Evolutionary conservation across 1,140 invertebrate species (phyloP), one percentile per base, ranked within the genome.

Genomic region (Rhyacophila brunnea): DNA sequence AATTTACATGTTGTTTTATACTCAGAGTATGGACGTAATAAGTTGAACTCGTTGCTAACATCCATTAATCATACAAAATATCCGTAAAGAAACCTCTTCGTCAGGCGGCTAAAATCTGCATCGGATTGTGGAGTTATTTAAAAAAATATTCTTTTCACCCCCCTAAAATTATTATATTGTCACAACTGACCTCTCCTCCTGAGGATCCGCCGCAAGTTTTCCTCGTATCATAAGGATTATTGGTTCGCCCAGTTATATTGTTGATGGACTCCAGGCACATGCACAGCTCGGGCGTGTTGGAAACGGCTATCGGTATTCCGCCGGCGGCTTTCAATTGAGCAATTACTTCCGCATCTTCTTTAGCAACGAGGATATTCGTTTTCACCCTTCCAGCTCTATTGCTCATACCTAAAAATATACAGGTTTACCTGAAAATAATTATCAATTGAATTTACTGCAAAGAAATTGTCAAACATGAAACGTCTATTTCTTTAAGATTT

Each of bases 201-300:
- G 87, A 89, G 7, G 88, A 90, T n/a, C 91, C 91, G 0, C 90
- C 91, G 13, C 81, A 72, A 1, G 86, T 91, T 64, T 86, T 78
- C 20, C 83, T 83, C 34, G 83, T 79, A 71, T 96, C 87, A 69
- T 96, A 95, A 0, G 95, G 93, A 75, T 98, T 98, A 61, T 82
- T 85, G 0, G 95, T 94, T 15, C 84, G 77, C 0, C 96, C 96
- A 46, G 89, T 91, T 0, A 95, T 81, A 51, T 87, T 87, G 77
- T 98, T 98, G 60, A 83, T 87, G 0, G 89, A 91, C 73, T 98
- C 94, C 85, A 88, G 93, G 73, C 88, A 90, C 81, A 94, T 81
- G 64, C 91, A 93, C n/a, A 95, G 75, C 71, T 98, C 94, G 1
- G 94, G 93, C 0, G 92, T 90, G 72, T 96, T 98, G n/a, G 92